phyloP scores from a whole-genome alignment of 2,113 vertebrate genomes.

The Pandion haliaetus region DNA sequence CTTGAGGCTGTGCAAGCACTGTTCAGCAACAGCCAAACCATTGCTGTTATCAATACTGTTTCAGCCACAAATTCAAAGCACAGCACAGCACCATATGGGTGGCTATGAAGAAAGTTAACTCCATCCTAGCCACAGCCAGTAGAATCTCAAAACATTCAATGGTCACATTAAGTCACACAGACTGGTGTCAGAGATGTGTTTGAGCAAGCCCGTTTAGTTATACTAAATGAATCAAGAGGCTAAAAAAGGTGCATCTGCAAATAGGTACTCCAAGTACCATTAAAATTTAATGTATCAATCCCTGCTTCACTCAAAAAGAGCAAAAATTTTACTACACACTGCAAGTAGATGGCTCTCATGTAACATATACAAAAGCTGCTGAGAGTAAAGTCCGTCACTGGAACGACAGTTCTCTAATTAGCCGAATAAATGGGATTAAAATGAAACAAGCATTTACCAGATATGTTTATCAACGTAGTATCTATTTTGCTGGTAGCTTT shows the following conservation, averaged over 20 bases:
- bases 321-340: neutral
- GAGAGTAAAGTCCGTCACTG: neutral
- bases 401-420: neutral
- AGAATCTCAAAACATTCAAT: neutral
- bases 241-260: neutral
- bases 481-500: constrained; percentile 92
- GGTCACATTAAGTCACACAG: neutral
- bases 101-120: neutral
- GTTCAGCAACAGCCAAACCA: neutral
- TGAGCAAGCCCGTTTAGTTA: neutral
- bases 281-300: neutral
- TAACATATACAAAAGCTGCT: neutral
- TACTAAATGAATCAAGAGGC: neutral
- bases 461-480: constrained; percentile 97
- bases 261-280: neutral
- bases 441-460: constrained; percentile 77
- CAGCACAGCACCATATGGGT: neutral
- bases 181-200: neutral
- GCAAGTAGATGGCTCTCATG: neutral
- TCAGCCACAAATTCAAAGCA: neutral
- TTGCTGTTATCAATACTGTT: neutral
- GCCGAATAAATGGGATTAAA: neutral
- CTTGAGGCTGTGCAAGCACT: neutral
- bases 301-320: neutral
- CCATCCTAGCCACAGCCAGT: neutral